Conservation (phyloP, 2,888 invertebrate species). For the Drosophila niveifrons region DNA sequence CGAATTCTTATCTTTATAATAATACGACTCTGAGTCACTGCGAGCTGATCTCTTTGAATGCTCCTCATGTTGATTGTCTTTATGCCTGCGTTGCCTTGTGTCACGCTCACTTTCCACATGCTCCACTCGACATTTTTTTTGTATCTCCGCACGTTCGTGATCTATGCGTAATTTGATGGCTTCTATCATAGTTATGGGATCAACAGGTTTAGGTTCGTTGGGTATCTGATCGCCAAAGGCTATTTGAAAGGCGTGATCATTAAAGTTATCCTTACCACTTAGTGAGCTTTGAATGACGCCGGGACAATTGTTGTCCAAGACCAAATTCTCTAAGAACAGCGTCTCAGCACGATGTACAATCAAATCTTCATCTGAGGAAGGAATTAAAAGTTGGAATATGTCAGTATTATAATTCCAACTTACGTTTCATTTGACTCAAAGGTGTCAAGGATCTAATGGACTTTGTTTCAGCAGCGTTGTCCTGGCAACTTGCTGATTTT, state of each 20-base stretch:
- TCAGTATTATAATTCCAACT: not conserved
- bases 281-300: constrained; percentile 74
- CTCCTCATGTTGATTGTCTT: not conserved
- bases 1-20: not conserved
- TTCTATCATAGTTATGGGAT: constrained; percentile 77
- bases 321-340: constrained; percentile 52
- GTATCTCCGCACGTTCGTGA: constrained; percentile 58
- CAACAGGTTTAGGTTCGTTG: constrained; percentile 43
- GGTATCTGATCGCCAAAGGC: constrained; percentile 53
- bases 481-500: not conserved
- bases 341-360: constrained; percentile 33
- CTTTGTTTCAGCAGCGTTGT: not conserved
- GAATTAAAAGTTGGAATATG: too few relatives aligned
- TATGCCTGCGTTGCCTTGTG: not conserved
- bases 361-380: constrained; percentile 47
- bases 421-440: constrained; percentile 32
- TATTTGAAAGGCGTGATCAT: constrained; percentile 57
- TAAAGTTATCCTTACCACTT: constrained; percentile 67
- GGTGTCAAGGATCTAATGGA: not conserved
- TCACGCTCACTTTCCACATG: not conserved
- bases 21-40: not conserved
- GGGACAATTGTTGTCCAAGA: constrained; percentile 66
- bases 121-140: constrained; percentile 12
- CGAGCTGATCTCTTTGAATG: not conserved
- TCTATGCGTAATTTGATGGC: constrained; percentile 74